Base-by-base conservation (phyloP, 2,797 vertebrate genomes). In the Sebastes trivittatus region DNA sequence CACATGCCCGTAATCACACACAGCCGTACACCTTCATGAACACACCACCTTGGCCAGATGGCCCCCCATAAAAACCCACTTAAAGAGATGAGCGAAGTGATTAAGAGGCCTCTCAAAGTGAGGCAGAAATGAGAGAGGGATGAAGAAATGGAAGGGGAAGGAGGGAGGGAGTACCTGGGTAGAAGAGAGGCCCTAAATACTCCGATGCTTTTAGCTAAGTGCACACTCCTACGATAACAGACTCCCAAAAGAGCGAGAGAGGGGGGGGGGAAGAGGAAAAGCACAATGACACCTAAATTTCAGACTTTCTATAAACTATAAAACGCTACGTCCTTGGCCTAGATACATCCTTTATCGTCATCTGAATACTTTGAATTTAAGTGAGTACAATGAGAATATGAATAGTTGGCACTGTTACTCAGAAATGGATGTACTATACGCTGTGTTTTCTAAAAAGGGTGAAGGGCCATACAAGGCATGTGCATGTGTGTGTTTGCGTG, bases 41-140 rank as follows among this genome's bases (percentile, higher is more conserved):
- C 86, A 85, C 88, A 93, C 92, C 94, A 95, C 94, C 94, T 95
- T 93, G 91, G 93, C 94, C 95, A 95, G 95, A 95, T 95, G 94
- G 94, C 93, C 93, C 87, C 84, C 93, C 91, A 94, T 96, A 95
- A 96, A 95, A 95, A 94, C 87, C 91, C 93, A 94, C 94, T 95
- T 95, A 96, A 94, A 95, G 95, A 95, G 94, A 95, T 94, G 94
- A 95, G 94, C 89, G 89, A 94, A 92, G 93, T 94, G 93, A 95
- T 95, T 95, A 95, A 93, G 93, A 93, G 89, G 91, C 91, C 93
- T 94, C 91, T 93, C 91, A 90, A 91, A 94, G 93, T 93, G 88
- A 91, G 92, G 91, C 87, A 92, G 92, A 89, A 90, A 92, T 88
- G 90, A 93, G 87, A 90, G 90, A 86, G 91, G 82, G 89, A 92